Evolutionary conservation across 2,113 vertebrate genomes (phyloP).

Genomic region (Dendrocopos noguchii): DNA sequence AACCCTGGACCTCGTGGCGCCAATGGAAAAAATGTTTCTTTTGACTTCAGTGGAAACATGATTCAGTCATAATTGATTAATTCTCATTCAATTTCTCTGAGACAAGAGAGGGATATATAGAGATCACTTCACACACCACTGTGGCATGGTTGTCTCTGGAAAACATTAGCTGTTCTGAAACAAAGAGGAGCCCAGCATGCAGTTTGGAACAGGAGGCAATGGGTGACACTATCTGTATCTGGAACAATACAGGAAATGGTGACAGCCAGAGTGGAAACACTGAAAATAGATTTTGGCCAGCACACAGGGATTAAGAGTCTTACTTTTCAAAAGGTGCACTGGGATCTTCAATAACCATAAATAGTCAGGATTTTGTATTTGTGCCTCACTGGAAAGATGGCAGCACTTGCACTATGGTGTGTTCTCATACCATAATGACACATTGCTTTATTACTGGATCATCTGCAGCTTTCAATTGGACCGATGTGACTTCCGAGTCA

Average conservation of each 20-base stretch:
- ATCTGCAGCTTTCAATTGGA: background rate
- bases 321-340: constrained; percentile 3
- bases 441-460: background rate
- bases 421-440: background rate
- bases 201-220: constrained; percentile 10
- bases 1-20: background rate
- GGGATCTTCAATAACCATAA: constrained; percentile 46
- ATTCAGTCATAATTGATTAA: background rate
- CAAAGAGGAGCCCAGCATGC: background rate
- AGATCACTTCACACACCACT: background rate
- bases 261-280: constrained; percentile 10
- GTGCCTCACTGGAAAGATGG: background rate
- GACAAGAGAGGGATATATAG: background rate
- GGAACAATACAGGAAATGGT: constrained; percentile 51
- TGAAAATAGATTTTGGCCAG: constrained; percentile 54
- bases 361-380: constrained; percentile 23
- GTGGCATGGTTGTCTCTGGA: background rate
- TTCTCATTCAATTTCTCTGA: constrained; percentile 44
- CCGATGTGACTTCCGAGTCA: accelerated
- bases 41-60: background rate
- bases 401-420: background rate
- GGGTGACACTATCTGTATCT: background rate
- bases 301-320: constrained; percentile 32
- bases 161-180: constrained; percentile 35
- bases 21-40: background rate